Evolutionary conservation across 1,140 invertebrate genomes (phyloP).

Genomic region (Mizuhopecten yessoensis): DNA sequence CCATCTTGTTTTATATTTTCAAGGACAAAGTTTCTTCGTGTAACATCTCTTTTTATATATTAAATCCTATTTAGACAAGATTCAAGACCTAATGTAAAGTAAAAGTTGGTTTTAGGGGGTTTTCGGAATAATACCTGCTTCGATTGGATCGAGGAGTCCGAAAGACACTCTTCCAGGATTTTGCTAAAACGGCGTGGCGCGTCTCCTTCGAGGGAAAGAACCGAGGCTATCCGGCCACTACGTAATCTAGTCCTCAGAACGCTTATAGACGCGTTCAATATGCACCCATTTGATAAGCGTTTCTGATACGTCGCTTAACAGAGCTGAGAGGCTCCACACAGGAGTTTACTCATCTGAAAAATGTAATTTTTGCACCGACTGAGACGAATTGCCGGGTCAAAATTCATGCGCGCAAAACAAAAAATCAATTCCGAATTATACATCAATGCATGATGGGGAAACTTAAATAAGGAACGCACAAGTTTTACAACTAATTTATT

Average conservation of each 20-base stretch:
- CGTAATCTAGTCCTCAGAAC: neutral
- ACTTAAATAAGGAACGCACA: too few species aligned
- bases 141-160: constrained; percentile 58
- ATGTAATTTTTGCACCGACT: too few species aligned
- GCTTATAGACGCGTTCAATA: neutral
- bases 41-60: neutral
- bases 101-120: neutral
- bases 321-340: too few species aligned
- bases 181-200: constrained; percentile 42
- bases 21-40: neutral
- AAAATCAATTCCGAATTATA: too few species aligned
- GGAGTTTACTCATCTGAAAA: too few species aligned
- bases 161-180: constrained; percentile 51
- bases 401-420: too few species aligned
- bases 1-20: constrained; percentile 34
- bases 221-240: constrained; percentile 61
- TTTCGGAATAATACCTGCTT: constrained; percentile 57
- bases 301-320: neutral
- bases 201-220: constrained; percentile 63
- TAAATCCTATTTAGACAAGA: neutral
- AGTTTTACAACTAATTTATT: too few species aligned
- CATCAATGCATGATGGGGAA: too few species aligned
- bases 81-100: neutral
- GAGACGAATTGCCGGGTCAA: too few species aligned
- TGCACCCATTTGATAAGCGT: neutral